These are phyloP conservation scores for Chloropsis cyanopogon DNA, from an alignment of 2,113 vertebrate species.

Conservation along the genomic window DNA sequence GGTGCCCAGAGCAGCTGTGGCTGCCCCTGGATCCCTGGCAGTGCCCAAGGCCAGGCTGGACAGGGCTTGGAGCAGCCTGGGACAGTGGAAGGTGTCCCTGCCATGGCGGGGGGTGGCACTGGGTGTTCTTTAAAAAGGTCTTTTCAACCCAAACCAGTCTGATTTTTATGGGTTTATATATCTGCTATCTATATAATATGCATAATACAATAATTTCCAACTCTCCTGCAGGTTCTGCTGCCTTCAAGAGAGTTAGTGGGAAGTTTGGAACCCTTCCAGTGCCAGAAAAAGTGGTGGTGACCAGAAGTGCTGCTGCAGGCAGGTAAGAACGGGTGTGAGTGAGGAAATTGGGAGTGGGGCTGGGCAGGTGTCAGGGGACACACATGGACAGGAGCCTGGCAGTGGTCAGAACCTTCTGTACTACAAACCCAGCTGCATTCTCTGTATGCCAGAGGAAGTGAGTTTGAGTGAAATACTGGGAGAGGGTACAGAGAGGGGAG, in stretches of 20 bases:
- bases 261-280: neutral
- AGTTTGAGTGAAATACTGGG: neutral
- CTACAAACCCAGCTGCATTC: neutral
- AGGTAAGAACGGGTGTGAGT: neutral
- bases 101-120: neutral
- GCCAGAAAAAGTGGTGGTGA: neutral
- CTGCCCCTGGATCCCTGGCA: neutral
- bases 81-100: neutral
- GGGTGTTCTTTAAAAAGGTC: neutral
- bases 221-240: neutral
- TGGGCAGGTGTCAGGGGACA: neutral
- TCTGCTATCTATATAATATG: neutral
- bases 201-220: neutral
- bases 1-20: neutral
- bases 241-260: neutral
- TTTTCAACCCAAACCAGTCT: neutral
- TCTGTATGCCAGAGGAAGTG: neutral
- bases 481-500: neutral
- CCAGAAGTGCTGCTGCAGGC: neutral
- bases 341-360: neutral
- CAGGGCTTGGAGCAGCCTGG: accelerated
- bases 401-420: neutral
- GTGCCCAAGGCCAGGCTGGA: neutral
- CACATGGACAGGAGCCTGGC: neutral
- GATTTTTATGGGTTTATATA: neutral